These are phyloP conservation scores for Drosophila sturtevanti DNA, from an alignment of 1,140 invertebrate species.

Conservation along the genomic window DNA sequence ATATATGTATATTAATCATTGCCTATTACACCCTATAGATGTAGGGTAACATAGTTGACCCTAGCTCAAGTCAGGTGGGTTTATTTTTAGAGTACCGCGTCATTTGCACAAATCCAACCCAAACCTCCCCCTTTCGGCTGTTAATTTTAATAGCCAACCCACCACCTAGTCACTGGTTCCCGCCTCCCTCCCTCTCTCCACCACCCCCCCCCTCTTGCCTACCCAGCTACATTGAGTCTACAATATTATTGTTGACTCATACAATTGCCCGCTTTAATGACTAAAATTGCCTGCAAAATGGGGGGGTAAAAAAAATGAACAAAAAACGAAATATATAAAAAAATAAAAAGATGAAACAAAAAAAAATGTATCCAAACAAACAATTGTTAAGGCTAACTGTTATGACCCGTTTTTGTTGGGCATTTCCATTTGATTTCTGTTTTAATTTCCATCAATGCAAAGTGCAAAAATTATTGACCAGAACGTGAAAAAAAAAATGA, in stretches of 20 bases:
- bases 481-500: slow-evolving; percentile 36
- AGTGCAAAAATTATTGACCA: slow-evolving; percentile 68
- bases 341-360: background rate
- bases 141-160: slow-evolving; percentile 9
- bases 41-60: background rate
- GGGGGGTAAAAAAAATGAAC: background rate
- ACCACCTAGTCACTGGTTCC: background rate
- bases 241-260: slow-evolving; percentile 48
- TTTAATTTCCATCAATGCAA: slow-evolving; percentile 54
- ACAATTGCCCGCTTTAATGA: slow-evolving; percentile 37
- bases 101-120: slow-evolving; percentile 25
- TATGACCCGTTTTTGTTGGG: slow-evolving; percentile 23
- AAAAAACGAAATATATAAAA: background rate
- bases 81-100: slow-evolving; percentile 64
- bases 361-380: slow-evolving; percentile 1
- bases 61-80: slow-evolving; percentile 3
- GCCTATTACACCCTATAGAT: slow-evolving; percentile 37
- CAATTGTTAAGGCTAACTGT: slow-evolving; percentile 17
- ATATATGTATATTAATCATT: no score
- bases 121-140: background rate
- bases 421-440: slow-evolving; percentile 44
- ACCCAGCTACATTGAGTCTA: background rate
- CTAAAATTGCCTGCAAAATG: slow-evolving; percentile 34
- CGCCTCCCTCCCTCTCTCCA: background rate
- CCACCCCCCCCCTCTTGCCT: background rate